Conservation (phyloP, 1,140 invertebrate genomes). For the Lasaia peninsularis region DNA sequence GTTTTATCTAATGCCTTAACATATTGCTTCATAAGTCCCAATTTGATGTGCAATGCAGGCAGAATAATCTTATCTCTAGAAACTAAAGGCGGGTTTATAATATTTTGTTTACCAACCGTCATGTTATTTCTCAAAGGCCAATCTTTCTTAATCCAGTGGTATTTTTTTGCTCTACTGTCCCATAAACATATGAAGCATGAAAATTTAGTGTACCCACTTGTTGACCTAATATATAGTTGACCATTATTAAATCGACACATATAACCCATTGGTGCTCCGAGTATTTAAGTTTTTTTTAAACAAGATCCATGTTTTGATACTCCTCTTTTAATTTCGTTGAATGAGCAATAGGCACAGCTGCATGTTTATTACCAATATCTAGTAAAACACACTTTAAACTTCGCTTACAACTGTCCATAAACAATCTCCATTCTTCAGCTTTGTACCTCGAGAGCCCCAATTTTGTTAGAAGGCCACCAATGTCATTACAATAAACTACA, state of each 20-base stretch:
- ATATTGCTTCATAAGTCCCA: constrained; percentile 21
- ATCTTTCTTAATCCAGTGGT: constrained; percentile 28
- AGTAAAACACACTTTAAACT: neutral
- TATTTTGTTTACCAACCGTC: constrained; percentile 34
- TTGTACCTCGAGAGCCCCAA: neutral
- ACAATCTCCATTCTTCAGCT: neutral
- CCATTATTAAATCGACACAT: constrained; percentile 46
- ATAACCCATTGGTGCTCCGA: constrained; percentile 38
- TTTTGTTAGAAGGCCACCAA: neutral
- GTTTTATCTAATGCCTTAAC: constrained; percentile 10
- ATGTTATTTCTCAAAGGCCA: constrained; percentile 20
- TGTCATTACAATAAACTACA: neutral
- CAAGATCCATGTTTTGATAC: neutral
- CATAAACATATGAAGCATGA: constrained; percentile 48
- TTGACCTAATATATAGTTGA: constrained; percentile 39
- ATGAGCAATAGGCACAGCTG: neutral
- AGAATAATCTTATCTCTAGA: constrained; percentile 20
- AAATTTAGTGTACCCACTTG: constrained; percentile 51
- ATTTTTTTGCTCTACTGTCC: constrained; percentile 35
- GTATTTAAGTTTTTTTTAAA: constrained; percentile 47
- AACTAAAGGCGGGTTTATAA: constrained; percentile 22
- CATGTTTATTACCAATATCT: neutral
- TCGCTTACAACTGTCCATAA: neutral
- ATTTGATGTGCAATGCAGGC: constrained; percentile 40
- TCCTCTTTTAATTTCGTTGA: neutral